phyloP scores from a whole-genome alignment of 2,113 vertebrate species.

The Crotalus helleri region DNA sequence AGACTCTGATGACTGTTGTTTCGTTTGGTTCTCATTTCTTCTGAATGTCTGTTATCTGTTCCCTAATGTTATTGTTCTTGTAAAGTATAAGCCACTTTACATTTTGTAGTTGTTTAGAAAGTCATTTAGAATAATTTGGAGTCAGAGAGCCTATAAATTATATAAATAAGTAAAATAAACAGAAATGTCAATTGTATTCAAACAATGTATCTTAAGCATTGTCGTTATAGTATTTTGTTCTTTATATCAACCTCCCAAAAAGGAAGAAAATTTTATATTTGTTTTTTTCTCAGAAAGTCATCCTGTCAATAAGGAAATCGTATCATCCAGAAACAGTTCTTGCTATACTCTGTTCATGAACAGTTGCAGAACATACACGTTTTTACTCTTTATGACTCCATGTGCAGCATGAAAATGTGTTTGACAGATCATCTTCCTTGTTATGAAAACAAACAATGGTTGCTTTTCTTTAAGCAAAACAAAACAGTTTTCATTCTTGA shows the following conservation, averaged over 20 bases:
- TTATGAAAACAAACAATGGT: conserved; percentile 65
- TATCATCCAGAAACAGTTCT: conserved; percentile 32
- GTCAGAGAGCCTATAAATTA: neutral
- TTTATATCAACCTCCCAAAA: neutral
- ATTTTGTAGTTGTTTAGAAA: neutral
- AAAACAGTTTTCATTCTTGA: conserved; percentile 28
- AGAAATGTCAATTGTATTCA: conserved; percentile 53
- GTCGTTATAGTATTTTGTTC: neutral
- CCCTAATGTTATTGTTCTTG: neutral
- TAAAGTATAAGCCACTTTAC: neutral
- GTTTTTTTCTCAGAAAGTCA: neutral
- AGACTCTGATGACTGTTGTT: neutral
- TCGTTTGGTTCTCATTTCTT: neutral
- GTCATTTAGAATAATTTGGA: neutral
- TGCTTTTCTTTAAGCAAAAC: conserved; percentile 55
- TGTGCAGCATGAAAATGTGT: conserved; percentile 63
- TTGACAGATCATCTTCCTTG: conserved; percentile 64
- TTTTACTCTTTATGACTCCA: conserved; percentile 58
- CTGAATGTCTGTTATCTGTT: neutral
- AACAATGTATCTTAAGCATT: conserved; percentile 52
- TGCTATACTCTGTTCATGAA: conserved; percentile 10
- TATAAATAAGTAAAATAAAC: neutral
- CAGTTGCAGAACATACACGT: conserved; percentile 17
- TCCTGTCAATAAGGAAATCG: conserved; percentile 24
- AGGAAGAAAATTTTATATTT: conserved; percentile 19